Evolutionary conservation across 2,888 invertebrate genomes (phyloP), one percentile per base, ranked within the genome.

Genomic region (Argyresthia goedartella): DNA sequence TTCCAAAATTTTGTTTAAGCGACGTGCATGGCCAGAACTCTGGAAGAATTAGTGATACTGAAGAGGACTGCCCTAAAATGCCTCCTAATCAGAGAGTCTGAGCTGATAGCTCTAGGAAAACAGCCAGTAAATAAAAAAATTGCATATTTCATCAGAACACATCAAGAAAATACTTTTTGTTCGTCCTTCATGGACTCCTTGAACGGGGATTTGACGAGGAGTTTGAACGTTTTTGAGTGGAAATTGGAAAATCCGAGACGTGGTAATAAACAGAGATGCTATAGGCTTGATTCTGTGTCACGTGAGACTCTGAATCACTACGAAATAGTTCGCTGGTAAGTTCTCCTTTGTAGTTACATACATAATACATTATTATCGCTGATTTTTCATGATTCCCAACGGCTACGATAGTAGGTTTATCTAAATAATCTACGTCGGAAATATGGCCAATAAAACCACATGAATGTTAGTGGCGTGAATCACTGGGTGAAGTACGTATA

Each of bases 111-210:
- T 0, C 55, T 78, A 1, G 81, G 81, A 1, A 78, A 81, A 49
- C 76, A 62, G 14, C 81, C 81, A 0, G 66, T 78, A 0, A 82
- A 81, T 55, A 77, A 75, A 42, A 82, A 82, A 66, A 77, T 81
- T 1, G 66, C 81, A 0, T 73, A 78, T 50, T 73, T 75, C 52
- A 65, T 82, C 1, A 67, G 64, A 13, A 67, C 47, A 0, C 69
- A 78, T 41, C 66, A 73, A 52, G 71, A 76, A 4, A 69, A 59
- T 41, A 69, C 65, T 43, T 63, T 71, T 13, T 78, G 76, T 78
- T 60, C 68, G 0, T 68, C 63, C 42, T 78, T 81, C 55, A 57
- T 72, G 54, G 81, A 82, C 42, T 65, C 76, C 1, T 56, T 81
- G 4, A 75, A 71, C 52, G 82, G 81, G 52, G 82, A 84, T 63